These are phyloP conservation scores for Mimachlamys varia DNA, from an alignment of 2,888 invertebrate genomes.

Conservation along the genomic window DNA sequence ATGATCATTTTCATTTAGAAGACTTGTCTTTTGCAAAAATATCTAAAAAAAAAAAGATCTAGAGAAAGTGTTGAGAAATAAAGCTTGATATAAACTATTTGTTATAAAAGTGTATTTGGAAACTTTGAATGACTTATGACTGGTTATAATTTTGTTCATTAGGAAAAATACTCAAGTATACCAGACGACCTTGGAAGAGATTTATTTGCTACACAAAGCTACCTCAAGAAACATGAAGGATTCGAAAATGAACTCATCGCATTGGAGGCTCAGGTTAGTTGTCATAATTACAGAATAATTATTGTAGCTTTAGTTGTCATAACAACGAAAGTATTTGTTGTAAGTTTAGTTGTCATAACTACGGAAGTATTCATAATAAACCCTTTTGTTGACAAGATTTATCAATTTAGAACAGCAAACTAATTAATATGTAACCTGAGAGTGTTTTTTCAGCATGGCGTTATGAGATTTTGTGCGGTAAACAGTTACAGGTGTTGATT, in stretches of 20 bases:
- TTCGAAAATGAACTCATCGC: constrained; percentile 96
- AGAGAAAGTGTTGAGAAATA: neutral
- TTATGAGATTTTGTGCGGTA: constrained; percentile 23
- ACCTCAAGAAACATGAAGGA: constrained; percentile 94
- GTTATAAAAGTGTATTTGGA: neutral
- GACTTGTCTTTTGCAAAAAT: no score
- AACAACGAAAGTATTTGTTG: no score
- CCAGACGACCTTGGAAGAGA: constrained; percentile 91
- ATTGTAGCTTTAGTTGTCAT: no score
- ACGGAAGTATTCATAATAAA: no score
- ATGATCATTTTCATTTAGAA: no score
- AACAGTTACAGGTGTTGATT: constrained; percentile 87
- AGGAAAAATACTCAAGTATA: constrained; percentile 92
- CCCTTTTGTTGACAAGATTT: neutral
- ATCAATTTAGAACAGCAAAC: neutral
- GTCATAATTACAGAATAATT: neutral
- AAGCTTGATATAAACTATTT: neutral
- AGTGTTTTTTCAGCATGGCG: neutral
- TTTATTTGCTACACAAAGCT: constrained; percentile 91
- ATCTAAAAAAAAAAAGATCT: neutral
- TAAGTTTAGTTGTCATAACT: no score
- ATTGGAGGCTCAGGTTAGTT: constrained; percentile 91
- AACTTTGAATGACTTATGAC: neutral
- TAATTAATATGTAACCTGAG: neutral
- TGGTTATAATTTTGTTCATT: constrained; percentile 44